Evolutionary conservation across 2,888 invertebrate genomes (phyloP), one percentile per base, ranked within the genome.

Genomic region (Elegia similella): DNA sequence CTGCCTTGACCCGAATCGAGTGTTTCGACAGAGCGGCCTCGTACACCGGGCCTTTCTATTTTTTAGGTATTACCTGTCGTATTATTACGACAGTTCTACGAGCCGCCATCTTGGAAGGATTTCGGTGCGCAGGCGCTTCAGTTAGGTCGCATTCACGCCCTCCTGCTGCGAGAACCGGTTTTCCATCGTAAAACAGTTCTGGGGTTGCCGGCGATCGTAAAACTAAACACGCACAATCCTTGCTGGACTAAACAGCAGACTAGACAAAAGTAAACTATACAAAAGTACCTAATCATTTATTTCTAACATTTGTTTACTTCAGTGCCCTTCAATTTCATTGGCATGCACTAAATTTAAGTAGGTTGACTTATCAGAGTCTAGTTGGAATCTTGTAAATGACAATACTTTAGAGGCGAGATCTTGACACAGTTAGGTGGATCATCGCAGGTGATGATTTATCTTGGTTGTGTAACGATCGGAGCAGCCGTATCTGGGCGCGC

Each of bases 1-100:
- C 88, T 81, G 90, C 90, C 90, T 91, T 91, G 90, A 91, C 90
- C 90, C 74, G 88, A 87, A 89, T 91, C 81, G 85, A 85, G 82
- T 86, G 82, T 90, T 90, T 90, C 90, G 82, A 87, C 90, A 90
- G 85, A 88, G 79, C 88, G 90, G 84, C 90, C 88, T 90, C 88
- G 89, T 82, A 86, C 88, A 87, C 88, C 88, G 87, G 90, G 89
- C 91, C 91, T 90, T 92, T 88, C 88, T 91, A 91, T 90, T 90
- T 91, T 91, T 91, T 91, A 89, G 88, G 88, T 83, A 89, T 89
- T 89, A 90, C 90, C 88, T 90, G 89, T 89, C 86, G 84, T 88
- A 88, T 90, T 88, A 90, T 89, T 88, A 89, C 90, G 85, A 88
- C 87, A 86, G 80, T 79, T 82, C 80, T 83, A 82, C 79, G 78